Percentiles rank a stretch among this genome's conserved stretches.
Evolutionary conservation across 2,888 invertebrate species (phyloP).

Genomic region (Sisyra nigra): DNA sequence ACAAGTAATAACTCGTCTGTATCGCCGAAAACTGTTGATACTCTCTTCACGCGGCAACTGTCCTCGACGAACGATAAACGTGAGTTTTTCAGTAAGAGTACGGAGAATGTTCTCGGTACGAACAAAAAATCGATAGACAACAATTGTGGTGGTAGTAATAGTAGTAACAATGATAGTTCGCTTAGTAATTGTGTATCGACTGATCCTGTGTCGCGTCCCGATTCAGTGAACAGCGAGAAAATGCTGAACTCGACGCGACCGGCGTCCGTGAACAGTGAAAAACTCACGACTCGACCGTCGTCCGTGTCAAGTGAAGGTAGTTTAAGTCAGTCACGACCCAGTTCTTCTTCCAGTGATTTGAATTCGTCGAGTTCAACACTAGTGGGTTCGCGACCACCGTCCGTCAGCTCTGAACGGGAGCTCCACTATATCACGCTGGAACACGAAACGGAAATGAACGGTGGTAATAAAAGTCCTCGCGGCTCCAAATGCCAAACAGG

Average conservation of each 20-base stretch:
- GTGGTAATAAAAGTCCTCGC: conserved; percentile 18
- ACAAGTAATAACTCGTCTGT: conserved; percentile 9
- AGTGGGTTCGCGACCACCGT: conserved; percentile 24
- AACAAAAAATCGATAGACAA: not conserved
- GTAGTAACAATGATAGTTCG: conserved; percentile 15
- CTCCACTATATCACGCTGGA: conserved; percentile 52
- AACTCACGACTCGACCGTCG: conserved; percentile 15
- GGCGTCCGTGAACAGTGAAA: conserved; percentile 12
- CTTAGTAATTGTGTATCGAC: conserved; percentile 10
- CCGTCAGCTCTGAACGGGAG: conserved; percentile 27
- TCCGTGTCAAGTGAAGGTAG: conserved; percentile 14
- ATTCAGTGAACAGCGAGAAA: conserved; percentile 24
- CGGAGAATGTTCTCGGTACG: not conserved
- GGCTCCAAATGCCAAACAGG: conserved; percentile 15
- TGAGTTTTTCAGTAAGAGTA: conserved; percentile 6
- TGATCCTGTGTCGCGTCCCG: conserved; percentile 22
- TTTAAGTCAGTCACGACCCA: conserved; percentile 19
- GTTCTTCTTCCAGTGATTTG: conserved; percentile 24
- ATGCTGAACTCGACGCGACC: conserved; percentile 15
- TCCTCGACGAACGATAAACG: conserved; percentile 9
- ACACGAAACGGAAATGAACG: conserved; percentile 23
- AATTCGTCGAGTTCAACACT: conserved; percentile 23
- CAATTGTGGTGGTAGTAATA: conserved; percentile 10
- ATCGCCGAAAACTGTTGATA: conserved; percentile 16
- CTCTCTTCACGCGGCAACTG: conserved; percentile 14